Conservation (phyloP, 2,113 vertebrate species). For the Macquaria australasica region DNA sequence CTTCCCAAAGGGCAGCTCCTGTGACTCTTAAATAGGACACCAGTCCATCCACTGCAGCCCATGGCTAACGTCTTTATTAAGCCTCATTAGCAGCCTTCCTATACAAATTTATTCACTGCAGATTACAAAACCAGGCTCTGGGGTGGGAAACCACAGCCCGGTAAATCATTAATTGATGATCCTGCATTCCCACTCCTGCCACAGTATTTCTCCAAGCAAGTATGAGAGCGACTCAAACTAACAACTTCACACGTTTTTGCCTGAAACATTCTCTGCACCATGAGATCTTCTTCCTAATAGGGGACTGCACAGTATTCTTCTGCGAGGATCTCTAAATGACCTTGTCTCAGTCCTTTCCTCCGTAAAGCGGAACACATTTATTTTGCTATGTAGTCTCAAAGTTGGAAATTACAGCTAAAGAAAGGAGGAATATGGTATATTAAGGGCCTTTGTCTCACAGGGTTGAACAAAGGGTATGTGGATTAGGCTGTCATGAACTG, state of each 20-base stretch:
- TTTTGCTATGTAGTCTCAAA: conserved; percentile 42
- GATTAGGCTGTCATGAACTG: conserved; percentile 64
- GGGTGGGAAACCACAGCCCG: conserved; percentile 66
- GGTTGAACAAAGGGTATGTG: conserved; percentile 57
- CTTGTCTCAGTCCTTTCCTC: conserved; percentile 58
- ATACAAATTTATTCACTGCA: conserved; percentile 76
- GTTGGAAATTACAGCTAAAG: conserved; percentile 19
- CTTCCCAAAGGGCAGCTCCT: conserved; percentile 59
- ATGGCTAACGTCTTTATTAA: conserved; percentile 72
- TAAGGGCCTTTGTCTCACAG: conserved; percentile 53
- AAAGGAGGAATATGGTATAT: conserved; percentile 29
- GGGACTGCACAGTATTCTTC: conserved; percentile 1
- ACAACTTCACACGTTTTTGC: conserved; percentile 24
- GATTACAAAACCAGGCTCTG: conserved; percentile 76
- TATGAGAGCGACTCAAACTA: conserved; percentile 52
- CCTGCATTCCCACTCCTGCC: conserved; percentile 53
- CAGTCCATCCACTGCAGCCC: conserved; percentile 63
- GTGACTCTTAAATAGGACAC: conserved; percentile 71
- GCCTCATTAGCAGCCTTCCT: conserved; percentile 79
- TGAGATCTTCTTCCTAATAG: conserved; percentile 32
- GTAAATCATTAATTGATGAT: conserved; percentile 81
- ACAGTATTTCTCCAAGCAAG: conserved; percentile 53
- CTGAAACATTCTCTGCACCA: conserved; percentile 37
- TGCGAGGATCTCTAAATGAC: conserved; percentile 42
- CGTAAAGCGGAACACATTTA: conserved; percentile 41